Evolutionary conservation across 2,888 invertebrate genomes (phyloP), one percentile per base, ranked within the genome.

Genomic region (Ecliptopera silaceata): DNA sequence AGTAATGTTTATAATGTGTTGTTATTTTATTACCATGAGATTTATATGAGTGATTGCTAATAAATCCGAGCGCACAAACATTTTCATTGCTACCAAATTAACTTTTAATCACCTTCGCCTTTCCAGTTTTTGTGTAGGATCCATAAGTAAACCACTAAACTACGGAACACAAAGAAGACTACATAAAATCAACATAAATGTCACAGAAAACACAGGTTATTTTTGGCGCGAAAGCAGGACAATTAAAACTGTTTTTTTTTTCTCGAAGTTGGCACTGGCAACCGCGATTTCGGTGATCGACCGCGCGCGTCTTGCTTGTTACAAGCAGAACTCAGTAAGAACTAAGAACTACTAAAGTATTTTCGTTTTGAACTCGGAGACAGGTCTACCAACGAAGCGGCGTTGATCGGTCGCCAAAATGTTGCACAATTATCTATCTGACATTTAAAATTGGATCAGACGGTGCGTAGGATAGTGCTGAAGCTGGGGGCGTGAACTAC

Each of bases 371-470:
- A 58, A 55, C 56, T 57, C 64, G 68, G 77, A 80, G 82, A 81
- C 82, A 80, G 71, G 78, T 79, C 79, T 77, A 63, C 75, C 70
- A 57, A 60, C 53, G 68, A 65, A 64, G 59, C 70, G 66, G 71
- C 31, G 81, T 86, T 87, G 88, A 87, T 78, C 75, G 71, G 78
- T 77, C 81, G 89, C 88, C 89, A 87, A 82, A 72, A 74, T 66
- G 82, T 88, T 89, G 82, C 89, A 89, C 89, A 90, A 90, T 89
- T 88, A 88, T 86, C 88, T 86, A 85, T 85, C 86, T 90, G 90
- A 90, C 89, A 91, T 90, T 90, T 89, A 88, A 91, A 91, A 90
- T 88, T 86, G 88, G 89, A 88, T 82, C 88, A 81, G 79, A 80
- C 76, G 71, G 72, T 69, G 76, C 77, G 80, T 74, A 75, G 75